Percentiles rank a stretch among this genome's conserved stretches.
phyloP scores from a whole-genome alignment of 2,797 vertebrate species.

The Staurois parvus region DNA sequence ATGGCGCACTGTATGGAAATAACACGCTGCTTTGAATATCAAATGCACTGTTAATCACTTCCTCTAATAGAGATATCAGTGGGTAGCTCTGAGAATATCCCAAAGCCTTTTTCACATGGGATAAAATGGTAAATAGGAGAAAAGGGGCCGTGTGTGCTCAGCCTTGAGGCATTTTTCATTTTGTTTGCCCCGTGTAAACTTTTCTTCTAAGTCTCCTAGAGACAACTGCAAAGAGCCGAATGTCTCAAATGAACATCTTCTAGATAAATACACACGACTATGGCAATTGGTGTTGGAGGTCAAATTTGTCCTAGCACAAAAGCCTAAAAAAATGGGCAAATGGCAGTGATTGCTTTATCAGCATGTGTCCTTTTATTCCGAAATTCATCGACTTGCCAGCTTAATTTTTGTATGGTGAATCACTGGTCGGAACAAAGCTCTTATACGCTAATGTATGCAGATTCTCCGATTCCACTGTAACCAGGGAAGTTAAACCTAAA shows the following conservation, averaged over 20 bases:
- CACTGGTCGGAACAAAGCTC: slow-evolving; percentile 25
- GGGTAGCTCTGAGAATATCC: slow-evolving; percentile 61
- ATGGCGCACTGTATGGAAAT: slow-evolving; percentile 13
- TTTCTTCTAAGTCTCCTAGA: slow-evolving; percentile 64
- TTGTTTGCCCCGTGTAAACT: slow-evolving; percentile 67
- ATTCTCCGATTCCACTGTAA: slow-evolving; percentile 28
- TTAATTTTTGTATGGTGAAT: slow-evolving; percentile 41
- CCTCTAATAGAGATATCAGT: slow-evolving; percentile 55
- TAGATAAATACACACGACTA: slow-evolving; percentile 58
- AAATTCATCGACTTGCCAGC: slow-evolving; percentile 37
- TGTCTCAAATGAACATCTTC: slow-evolving; percentile 52
- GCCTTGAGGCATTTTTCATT: slow-evolving; percentile 67
- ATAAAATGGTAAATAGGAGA: slow-evolving; percentile 55
- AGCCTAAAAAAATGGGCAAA: slow-evolving; percentile 20
- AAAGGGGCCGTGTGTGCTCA: slow-evolving; percentile 47
- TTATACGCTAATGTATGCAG: slow-evolving; percentile 49
- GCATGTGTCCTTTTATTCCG: slow-evolving; percentile 49
- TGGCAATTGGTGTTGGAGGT: slow-evolving; percentile 65
- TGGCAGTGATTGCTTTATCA: slow-evolving; percentile 57
- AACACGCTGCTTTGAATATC: slow-evolving; percentile 41
- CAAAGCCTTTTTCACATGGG: slow-evolving; percentile 56
- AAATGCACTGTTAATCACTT: slow-evolving; percentile 53
- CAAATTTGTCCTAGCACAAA: slow-evolving; percentile 38
- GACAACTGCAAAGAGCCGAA: slow-evolving; percentile 68
- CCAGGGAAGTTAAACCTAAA: slow-evolving; percentile 41